These are phyloP conservation scores for Cotesia chilonis DNA, from an alignment of 1,140 invertebrate species.

Conservation along the genomic window DNA sequence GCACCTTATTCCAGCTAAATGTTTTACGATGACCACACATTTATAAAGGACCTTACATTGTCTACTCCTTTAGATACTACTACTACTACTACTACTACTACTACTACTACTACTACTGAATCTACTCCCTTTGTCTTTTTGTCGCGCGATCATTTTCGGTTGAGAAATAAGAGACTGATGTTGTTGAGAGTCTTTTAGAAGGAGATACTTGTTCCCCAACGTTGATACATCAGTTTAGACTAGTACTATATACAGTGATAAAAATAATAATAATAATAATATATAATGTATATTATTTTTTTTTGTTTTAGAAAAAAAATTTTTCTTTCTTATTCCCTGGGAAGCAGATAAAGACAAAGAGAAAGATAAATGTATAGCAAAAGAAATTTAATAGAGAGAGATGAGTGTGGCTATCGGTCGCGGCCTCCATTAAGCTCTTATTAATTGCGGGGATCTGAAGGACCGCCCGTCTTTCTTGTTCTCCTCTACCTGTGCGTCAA, in stretches of 20 bases:
- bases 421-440: constrained; percentile 64
- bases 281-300: background rate
- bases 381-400: constrained; percentile 16
- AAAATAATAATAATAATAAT: too few species aligned
- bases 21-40: constrained; percentile 45
- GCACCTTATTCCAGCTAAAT: constrained; percentile 50
- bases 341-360: constrained; percentile 29
- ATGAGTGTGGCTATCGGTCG: constrained; percentile 50
- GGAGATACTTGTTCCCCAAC: too few species aligned
- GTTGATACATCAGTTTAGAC: background rate
- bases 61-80: too few species aligned
- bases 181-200: too few species aligned
- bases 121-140: constrained; percentile 46
- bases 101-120: background rate
- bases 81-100: background rate
- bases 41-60: background rate
- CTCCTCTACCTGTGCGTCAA: constrained; percentile 45
- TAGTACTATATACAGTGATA: background rate
- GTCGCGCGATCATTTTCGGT: constrained; percentile 34
- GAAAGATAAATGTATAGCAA: constrained; percentile 24
- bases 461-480: constrained; percentile 61
- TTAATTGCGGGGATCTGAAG: constrained; percentile 65
- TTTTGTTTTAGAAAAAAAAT: too few species aligned
- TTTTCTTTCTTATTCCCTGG: constrained; percentile 1
- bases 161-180: constrained; percentile 7